Conservation (phyloP, 2,888 invertebrate species). For the Hirtodrosophila trivittata region DNA sequence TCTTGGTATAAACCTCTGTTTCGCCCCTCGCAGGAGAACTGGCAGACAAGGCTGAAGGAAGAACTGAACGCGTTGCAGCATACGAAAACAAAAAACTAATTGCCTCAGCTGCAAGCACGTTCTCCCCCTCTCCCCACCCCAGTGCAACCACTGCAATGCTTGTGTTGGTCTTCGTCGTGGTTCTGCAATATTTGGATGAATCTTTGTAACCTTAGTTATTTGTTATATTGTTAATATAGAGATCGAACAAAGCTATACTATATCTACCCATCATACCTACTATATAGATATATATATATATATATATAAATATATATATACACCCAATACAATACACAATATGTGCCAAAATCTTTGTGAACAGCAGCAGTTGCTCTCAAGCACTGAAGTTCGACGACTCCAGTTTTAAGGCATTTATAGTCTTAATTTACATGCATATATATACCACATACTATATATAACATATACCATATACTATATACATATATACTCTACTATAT, state of each 20-base stretch:
- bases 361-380: conserved; percentile 17
- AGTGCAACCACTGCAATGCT: too few species aligned
- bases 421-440: conserved; percentile 45
- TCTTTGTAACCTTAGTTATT: conserved; percentile 68
- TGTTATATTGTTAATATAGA: conserved; percentile 72
- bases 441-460: conserved; percentile 10
- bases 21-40: conserved; percentile 80
- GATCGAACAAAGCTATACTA: conserved; percentile 52
- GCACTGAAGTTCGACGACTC: conserved; percentile 20
- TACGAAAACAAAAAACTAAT: conserved; percentile 74
- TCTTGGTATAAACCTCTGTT: conserved; percentile 52
- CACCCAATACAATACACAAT: conserved; percentile 14
- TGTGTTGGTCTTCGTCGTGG: conserved; percentile 5
- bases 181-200: conserved; percentile 53
- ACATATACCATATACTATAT: conserved; percentile 17
- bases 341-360: conserved; percentile 67
- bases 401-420: conserved; percentile 43
- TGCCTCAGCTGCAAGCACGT: conserved; percentile 58
- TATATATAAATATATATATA: conserved; percentile 17
- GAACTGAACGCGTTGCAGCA: conserved; percentile 81
- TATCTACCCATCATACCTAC: conserved; percentile 19
- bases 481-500: conserved; percentile 46
- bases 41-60: conserved; percentile 82
- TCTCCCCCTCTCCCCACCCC: conserved; percentile 4
- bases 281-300: conserved; percentile 14